phyloP scores from a whole-genome alignment of 2,888 invertebrate species.

The Meandrusa payeni region DNA sequence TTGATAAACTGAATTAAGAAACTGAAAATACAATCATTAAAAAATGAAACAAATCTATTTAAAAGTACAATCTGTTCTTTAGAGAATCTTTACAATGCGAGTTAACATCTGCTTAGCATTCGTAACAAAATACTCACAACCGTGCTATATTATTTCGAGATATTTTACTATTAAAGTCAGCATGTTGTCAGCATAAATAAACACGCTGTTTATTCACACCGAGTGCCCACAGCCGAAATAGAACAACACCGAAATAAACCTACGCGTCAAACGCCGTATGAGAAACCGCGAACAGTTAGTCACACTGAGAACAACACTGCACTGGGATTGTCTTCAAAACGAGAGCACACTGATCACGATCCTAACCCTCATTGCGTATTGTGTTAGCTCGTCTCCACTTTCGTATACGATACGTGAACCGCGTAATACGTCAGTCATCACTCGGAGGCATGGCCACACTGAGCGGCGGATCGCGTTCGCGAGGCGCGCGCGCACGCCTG shows the following conservation, averaged over 20 bases:
- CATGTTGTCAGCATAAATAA: conserved; percentile 35
- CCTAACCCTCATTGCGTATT: conserved; percentile 41
- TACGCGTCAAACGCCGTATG: conserved; percentile 46
- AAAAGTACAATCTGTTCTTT: too few relatives aligned
- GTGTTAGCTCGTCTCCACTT: conserved; percentile 40
- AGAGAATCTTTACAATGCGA: not conserved
- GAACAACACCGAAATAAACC: conserved; percentile 64
- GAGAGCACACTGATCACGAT: conserved; percentile 28
- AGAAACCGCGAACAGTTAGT: conserved; percentile 40
- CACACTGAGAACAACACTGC: conserved; percentile 35
- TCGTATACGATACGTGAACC: conserved; percentile 36
- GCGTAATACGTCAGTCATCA: conserved; percentile 57
- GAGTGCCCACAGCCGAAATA: conserved; percentile 60
- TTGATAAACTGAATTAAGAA: too few relatives aligned
- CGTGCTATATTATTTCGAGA: conserved; percentile 16
- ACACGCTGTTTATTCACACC: conserved; percentile 58
- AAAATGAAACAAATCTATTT: too few relatives aligned
- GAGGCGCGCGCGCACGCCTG: conserved; percentile 58
- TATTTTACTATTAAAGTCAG: conserved; percentile 22
- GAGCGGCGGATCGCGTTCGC: conserved; percentile 38
- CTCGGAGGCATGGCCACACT: conserved; percentile 68
- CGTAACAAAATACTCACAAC: conserved; percentile 14
- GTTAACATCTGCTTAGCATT: conserved; percentile 18
- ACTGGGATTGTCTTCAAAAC: conserved; percentile 29
- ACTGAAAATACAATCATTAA: too few relatives aligned